These are phyloP conservation scores for Lydus trimaculatus DNA, from an alignment of 2,888 invertebrate genomes.

Conservation along the genomic window DNA sequence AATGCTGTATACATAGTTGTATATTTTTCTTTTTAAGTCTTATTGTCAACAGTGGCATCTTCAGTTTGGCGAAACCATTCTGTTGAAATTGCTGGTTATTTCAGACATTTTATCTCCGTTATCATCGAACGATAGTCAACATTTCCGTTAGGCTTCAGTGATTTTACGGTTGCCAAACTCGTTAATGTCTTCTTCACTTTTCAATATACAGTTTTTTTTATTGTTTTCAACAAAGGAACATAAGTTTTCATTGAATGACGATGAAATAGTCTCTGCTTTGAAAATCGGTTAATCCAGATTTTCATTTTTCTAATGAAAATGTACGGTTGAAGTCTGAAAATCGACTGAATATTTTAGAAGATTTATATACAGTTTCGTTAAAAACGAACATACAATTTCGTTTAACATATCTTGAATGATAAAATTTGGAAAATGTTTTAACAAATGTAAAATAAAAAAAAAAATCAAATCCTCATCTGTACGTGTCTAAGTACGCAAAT, in stretches of 20 bases:
- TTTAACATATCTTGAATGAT: background rate
- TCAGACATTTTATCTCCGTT: background rate
- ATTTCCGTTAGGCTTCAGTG: background rate
- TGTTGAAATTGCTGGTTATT: background rate
- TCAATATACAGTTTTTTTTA: background rate
- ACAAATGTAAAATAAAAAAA: background rate
- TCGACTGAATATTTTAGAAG: too few species aligned
- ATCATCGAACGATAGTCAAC: background rate
- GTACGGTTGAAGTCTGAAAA: background rate
- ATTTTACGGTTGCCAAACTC: background rate
- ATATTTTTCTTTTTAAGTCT: background rate
- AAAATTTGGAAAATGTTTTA: too few species aligned
- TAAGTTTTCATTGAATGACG: background rate
- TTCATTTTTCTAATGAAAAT: background rate
- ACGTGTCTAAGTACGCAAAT: slow-evolving; percentile 10
- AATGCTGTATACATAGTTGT: background rate
- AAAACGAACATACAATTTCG: background rate
- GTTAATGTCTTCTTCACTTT: background rate
- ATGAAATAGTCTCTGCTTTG: background rate
- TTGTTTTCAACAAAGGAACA: background rate
- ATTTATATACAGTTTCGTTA: too few species aligned
- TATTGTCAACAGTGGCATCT: background rate
- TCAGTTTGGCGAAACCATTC: background rate
- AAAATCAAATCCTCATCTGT: background rate
- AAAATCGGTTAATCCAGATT: background rate